Conservation (phyloP, 2,113 vertebrate genomes). For the Sarotherodon lohbergeri region DNA sequence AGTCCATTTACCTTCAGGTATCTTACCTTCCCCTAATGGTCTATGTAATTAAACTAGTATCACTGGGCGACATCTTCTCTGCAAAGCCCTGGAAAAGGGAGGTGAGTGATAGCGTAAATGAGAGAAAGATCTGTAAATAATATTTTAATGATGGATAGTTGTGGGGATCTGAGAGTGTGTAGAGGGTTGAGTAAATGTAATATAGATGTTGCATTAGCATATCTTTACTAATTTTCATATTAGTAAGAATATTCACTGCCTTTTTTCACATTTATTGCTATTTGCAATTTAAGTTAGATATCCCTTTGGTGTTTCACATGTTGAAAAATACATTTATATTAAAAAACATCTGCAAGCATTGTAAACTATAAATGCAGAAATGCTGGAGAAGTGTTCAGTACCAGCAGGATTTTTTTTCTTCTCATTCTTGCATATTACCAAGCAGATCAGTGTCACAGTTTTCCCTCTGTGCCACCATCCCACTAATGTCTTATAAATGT, state of each 20-base stretch:
- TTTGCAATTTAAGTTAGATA: not conserved
- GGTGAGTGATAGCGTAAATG: not conserved
- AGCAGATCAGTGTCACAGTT: not conserved
- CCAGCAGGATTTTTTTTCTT: not conserved
- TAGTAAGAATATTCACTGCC: not conserved
- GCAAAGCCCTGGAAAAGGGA: not conserved
- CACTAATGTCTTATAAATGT: not conserved
- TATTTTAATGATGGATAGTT: not conserved
- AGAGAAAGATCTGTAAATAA: not conserved
- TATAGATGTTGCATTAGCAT: not conserved
- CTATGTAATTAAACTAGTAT: not conserved
- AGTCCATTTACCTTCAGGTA: not conserved
- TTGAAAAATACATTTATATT: not conserved
- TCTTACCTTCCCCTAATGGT: not conserved
- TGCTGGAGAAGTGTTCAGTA: not conserved
- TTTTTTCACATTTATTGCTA: not conserved
- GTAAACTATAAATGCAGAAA: not conserved
- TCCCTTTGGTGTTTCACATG: not conserved
- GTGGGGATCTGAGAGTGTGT: not conserved
- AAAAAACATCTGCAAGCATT: not conserved
- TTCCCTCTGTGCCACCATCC: not conserved
- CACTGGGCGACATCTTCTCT: not conserved
- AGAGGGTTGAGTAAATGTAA: not conserved
- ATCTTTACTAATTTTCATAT: not conserved
- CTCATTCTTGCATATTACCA: not conserved